Evolutionary conservation across 2,113 vertebrate species (phyloP).

Genomic region (Setophaga coronata): DNA sequence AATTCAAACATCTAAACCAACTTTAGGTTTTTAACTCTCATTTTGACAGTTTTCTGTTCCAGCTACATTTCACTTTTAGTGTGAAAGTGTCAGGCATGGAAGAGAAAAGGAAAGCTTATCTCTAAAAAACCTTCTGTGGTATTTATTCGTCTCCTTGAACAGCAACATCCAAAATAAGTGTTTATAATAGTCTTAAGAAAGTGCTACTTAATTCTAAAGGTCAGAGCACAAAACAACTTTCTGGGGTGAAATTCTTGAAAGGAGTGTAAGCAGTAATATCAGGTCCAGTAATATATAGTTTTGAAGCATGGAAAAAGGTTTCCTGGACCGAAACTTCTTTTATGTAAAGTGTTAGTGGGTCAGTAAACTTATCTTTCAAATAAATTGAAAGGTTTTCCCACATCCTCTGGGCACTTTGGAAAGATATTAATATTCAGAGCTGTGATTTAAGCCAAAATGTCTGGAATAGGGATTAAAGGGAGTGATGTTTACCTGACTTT

Average conservation of each 20-base stretch:
- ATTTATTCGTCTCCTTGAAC: slow-evolving; percentile 11
- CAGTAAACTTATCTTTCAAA: not conserved
- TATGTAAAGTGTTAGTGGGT: not conserved
- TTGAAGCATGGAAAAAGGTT: not conserved
- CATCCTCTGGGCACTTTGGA: not conserved
- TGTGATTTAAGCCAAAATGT: not conserved
- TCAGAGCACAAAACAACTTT: not conserved
- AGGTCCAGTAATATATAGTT: not conserved
- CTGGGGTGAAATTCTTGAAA: not conserved
- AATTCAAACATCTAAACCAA: not conserved
- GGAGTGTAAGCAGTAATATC: not conserved
- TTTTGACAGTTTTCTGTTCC: slow-evolving; percentile 10
- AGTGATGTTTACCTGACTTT: not conserved
- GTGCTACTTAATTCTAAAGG: not conserved
- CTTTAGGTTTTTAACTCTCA: not conserved
- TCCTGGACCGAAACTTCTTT: not conserved
- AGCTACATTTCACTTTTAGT: not conserved
- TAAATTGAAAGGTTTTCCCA: not conserved
- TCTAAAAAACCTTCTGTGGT: slow-evolving; percentile 25
- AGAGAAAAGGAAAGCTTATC: slow-evolving; percentile 30
- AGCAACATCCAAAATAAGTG: not conserved
- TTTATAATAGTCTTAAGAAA: slow-evolving; percentile 3
- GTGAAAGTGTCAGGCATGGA: not conserved
- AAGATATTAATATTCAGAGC: not conserved
- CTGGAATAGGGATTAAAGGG: not conserved